These are phyloP conservation scores for Dryocosmus kuriphilus DNA, from an alignment of 2,888 invertebrate species.

Conservation along the genomic window DNA sequence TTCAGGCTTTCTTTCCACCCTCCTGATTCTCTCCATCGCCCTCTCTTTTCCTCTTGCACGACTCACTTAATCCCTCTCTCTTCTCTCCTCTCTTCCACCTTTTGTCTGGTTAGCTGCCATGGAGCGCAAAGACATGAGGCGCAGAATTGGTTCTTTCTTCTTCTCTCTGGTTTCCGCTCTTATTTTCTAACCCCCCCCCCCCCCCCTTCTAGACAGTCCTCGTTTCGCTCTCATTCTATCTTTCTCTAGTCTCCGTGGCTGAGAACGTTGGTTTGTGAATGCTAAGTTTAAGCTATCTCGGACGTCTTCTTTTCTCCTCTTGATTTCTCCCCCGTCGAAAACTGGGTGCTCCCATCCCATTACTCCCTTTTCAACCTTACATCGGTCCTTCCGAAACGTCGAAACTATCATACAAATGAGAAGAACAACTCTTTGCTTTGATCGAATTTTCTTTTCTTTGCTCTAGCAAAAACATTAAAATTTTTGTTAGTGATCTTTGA, in stretches of 20 bases:
- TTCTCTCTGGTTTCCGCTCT: slow-evolving; percentile 45
- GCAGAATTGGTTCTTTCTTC: slow-evolving; percentile 63
- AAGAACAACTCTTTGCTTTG: background rate
- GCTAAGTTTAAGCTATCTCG: slow-evolving; percentile 72
- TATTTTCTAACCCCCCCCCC: slow-evolving; percentile 40
- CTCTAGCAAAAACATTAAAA: too few relatives aligned
- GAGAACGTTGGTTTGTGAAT: slow-evolving; percentile 71
- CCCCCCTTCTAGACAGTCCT: too few relatives aligned
- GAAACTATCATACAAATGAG: slow-evolving; percentile 72
- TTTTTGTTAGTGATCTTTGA: background rate
- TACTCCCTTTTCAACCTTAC: slow-evolving; percentile 60
- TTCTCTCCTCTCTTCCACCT: slow-evolving; percentile 51
- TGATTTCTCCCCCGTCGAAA: slow-evolving; percentile 52
- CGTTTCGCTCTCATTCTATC: slow-evolving; percentile 30
- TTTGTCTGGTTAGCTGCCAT: slow-evolving; percentile 65
- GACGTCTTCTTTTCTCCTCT: slow-evolving; percentile 51
- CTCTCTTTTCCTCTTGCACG: slow-evolving; percentile 45
- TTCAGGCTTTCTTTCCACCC: slow-evolving; percentile 53
- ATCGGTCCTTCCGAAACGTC: slow-evolving; percentile 60
- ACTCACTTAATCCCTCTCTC: slow-evolving; percentile 38
- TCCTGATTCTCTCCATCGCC: slow-evolving; percentile 40
- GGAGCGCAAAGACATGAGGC: slow-evolving; percentile 61
- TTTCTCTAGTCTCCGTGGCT: slow-evolving; percentile 54
- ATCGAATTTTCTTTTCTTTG: background rate
- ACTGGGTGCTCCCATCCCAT: slow-evolving; percentile 52